phyloP scores from a whole-genome alignment of 1,140 invertebrate species.

The Arctopsyche grandis region DNA sequence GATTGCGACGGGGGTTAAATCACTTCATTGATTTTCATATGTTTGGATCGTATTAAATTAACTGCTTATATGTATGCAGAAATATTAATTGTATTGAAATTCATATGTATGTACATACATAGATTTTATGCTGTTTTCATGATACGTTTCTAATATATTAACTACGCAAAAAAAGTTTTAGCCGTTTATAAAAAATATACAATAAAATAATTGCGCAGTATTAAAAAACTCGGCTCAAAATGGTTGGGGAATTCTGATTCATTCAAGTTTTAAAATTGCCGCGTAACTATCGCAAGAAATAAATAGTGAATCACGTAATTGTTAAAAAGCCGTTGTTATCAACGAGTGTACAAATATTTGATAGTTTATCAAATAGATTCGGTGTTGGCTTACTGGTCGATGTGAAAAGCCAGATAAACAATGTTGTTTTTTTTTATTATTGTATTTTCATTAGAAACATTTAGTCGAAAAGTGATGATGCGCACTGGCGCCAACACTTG shows the following conservation, averaged over 20 bases:
- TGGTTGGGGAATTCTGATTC: slow-evolving; percentile 6
- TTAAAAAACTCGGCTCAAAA: background rate
- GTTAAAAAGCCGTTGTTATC: slow-evolving; percentile 30
- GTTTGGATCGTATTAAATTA: no score
- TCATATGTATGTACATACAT: no score
- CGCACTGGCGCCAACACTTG: no score
- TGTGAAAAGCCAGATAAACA: slow-evolving; percentile 12
- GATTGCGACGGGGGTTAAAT: no score
- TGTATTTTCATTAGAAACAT: background rate
- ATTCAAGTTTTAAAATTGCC: background rate
- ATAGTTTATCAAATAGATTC: slow-evolving; percentile 37
- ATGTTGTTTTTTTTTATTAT: background rate
- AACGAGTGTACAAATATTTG: slow-evolving; percentile 15
- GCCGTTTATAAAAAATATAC: no score
- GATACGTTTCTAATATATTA: no score
- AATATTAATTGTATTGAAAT: no score
- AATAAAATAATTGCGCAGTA: no score
- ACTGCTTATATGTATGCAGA: no score
- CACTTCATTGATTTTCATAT: no score
- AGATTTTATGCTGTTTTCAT: no score
- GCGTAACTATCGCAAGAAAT: background rate
- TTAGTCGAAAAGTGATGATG: background rate
- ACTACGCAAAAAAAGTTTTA: no score
- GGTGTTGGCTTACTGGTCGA: slow-evolving; percentile 13
- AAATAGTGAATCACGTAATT: slow-evolving; percentile 38